phyloP scores from a whole-genome alignment of 2,888 invertebrate species.

The Brassicogethes aeneus region DNA sequence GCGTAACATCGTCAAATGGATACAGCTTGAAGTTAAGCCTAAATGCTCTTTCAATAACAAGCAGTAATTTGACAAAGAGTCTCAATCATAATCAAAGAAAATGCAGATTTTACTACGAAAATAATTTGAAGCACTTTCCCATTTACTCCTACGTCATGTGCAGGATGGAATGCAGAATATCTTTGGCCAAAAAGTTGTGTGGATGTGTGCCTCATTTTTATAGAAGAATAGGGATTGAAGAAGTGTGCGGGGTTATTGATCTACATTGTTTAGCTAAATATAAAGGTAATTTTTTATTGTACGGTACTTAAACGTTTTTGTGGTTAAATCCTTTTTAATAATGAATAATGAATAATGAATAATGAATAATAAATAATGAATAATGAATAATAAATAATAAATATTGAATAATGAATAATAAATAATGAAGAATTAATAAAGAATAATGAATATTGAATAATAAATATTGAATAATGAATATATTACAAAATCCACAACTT shows the following conservation, averaged over 20 bases:
- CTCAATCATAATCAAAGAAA: conserved; percentile 56
- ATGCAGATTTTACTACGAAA: conserved; percentile 60
- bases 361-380: no score
- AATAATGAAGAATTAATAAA: no score
- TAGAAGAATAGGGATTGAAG: conserved; percentile 52
- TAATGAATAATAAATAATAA: no score
- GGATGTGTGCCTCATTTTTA: conserved; percentile 69
- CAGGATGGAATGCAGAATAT: conserved; percentile 61
- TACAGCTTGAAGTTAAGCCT: conserved; percentile 34
- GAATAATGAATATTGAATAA: no score
- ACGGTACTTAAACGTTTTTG: no score
- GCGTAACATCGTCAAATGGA: conserved; percentile 28
- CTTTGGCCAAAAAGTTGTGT: conserved; percentile 52
- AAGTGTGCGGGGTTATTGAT: conserved; percentile 52
- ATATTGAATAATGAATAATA: no score
- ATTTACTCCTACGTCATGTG: conserved; percentile 64
- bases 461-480: no score
- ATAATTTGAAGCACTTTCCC: conserved; percentile 53
- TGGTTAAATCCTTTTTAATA: no score
- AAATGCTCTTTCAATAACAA: conserved; percentile 33
- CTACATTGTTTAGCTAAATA: conserved; percentile 52
- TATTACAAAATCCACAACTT: no score
- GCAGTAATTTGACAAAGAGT: conserved; percentile 28
- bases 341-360: no score
- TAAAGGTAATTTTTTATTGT: no score